Evolutionary conservation across 2,113 vertebrate genomes (phyloP).

Genomic region (Mesoclemmys tuberculata): DNA sequence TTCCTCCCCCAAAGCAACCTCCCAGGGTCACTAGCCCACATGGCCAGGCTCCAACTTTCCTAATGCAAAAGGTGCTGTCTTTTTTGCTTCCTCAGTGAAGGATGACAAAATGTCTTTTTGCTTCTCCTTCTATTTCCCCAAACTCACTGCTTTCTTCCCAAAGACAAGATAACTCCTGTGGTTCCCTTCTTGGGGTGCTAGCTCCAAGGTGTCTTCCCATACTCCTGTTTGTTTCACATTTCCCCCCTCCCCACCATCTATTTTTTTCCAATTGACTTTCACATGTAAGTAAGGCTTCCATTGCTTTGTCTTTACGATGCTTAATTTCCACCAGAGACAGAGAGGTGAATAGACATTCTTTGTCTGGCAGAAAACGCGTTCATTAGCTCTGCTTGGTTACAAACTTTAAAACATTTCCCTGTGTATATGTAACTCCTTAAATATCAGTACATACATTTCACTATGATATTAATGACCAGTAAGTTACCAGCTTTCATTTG

Average conservation of each 20-base stretch:
- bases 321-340: background rate
- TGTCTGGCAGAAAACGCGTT: background rate
- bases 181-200: background rate
- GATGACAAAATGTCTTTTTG: background rate
- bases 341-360: background rate
- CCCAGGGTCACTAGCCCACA: background rate
- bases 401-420: background rate
- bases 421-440: background rate
- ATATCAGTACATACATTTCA: background rate
- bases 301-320: background rate
- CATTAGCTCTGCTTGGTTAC: background rate
- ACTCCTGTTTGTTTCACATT: background rate
- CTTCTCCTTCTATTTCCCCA: background rate
- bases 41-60: background rate
- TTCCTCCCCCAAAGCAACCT: background rate
- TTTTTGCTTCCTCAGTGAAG: background rate
- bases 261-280: background rate
- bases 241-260: background rate
- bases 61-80: background rate
- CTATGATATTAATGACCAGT: background rate
- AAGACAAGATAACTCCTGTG: background rate
- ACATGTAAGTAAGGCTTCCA: background rate
- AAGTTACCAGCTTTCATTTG: background rate
- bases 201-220: background rate
- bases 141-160: background rate